Percentiles rank a stretch among this genome's conserved stretches.
Conservation (phyloP, 2,888 invertebrate species). For the Aporophyla nigra region DNA sequence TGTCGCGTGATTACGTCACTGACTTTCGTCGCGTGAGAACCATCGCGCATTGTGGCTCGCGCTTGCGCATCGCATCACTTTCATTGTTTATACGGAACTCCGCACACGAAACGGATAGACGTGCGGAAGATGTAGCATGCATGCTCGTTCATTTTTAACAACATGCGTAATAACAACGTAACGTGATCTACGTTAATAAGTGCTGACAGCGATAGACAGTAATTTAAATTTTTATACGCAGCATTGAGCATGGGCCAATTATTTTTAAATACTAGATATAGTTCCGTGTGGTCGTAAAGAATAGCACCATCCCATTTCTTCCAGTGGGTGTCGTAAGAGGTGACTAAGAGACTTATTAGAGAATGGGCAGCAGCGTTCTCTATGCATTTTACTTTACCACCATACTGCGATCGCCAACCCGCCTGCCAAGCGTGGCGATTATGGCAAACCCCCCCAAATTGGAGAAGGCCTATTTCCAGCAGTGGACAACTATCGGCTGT, state of each 20-base stretch:
- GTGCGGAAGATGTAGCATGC: slow-evolving; percentile 61
- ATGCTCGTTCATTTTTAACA: slow-evolving; percentile 52
- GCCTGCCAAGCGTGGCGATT: too few relatives aligned
- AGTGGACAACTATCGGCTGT: too few relatives aligned
- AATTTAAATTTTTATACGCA: background rate
- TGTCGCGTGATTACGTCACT: slow-evolving; percentile 81
- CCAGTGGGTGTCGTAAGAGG: too few relatives aligned
- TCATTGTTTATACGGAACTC: slow-evolving; percentile 82
- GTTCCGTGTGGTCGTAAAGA: too few relatives aligned
- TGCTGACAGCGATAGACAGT: slow-evolving; percentile 12
- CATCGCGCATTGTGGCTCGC: slow-evolving; percentile 75
- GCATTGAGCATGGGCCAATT: background rate
- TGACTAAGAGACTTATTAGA: too few relatives aligned
- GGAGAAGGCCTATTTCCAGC: too few relatives aligned
- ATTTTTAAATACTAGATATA: slow-evolving; percentile 14
- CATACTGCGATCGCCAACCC: too few relatives aligned
- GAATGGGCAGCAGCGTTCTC: too few relatives aligned
- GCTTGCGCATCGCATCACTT: slow-evolving; percentile 83
- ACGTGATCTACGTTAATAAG: slow-evolving; percentile 39
- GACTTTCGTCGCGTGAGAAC: slow-evolving; percentile 89
- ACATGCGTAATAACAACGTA: slow-evolving; percentile 43
- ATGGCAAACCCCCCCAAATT: too few relatives aligned
- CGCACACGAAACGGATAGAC: slow-evolving; percentile 60
- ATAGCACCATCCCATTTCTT: too few relatives aligned
- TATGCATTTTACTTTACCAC: too few relatives aligned